Base-by-base conservation (phyloP, 2,888 invertebrate species). In the Cryptocephalus primarius region DNA sequence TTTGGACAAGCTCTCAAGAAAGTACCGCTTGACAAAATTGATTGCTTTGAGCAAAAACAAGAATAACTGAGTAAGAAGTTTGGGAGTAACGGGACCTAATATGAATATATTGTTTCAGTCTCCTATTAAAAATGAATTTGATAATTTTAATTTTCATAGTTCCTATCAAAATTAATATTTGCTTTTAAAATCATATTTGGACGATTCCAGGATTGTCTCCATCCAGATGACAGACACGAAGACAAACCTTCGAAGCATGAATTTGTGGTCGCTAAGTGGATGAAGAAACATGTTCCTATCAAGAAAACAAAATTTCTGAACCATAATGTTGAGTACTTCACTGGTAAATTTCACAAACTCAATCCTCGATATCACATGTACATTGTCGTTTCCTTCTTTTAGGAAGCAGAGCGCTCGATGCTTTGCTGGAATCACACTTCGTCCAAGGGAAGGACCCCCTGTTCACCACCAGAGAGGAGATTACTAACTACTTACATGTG, bases 321-420 rank as follows among this genome's bases (percentile, higher is more conserved):
- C 64, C 96, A 97, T 69, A 88, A 92, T 70, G 96, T 97, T 9
- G 91, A 94, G 68, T 97, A 95, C 72, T 97, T 97, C 65, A 91
- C 91, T 55, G 91, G 93, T 82, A 74, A 64, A n/a, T 1, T 36
- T 36, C 12, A 36, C 36, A 2, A 6, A 36, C 6, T 34, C 9
- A n/a, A n/a, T n/a, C n/a, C 9, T n/a, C 6, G n/a, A 4, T 36
- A 6, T 12, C 36, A 36, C 6, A 11, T 11, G 4, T 4, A 36
- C 2, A 11, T 36, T 36, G n/a, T 36, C 12, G 6, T 36, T 36
- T 36, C 36, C n/a, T 36, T 36, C 32, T 58, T 61, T 34, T 65
- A 82, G 85, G 85, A 52, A 76, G 79, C 52, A 90, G 93, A 68
- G 97, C 96, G 1, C 83, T 99, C 10, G 95, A 97, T 67, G 87